Evolutionary conservation across 2,888 invertebrate species (phyloP), one percentile per base, ranked within the genome.

Genomic region (Exocentrus adspersus): DNA sequence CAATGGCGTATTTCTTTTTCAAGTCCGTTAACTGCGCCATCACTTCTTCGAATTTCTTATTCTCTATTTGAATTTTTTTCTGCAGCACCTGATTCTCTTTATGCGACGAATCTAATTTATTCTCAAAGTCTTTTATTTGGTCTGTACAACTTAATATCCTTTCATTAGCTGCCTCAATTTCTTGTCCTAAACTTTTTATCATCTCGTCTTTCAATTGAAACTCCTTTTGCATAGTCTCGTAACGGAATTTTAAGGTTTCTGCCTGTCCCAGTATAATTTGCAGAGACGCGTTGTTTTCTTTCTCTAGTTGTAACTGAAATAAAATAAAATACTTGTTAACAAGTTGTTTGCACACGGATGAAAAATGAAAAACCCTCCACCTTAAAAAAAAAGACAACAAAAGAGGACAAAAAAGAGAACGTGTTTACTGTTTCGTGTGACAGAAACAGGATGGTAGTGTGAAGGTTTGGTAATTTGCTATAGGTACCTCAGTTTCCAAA

Each of bases 401-500:
- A 9, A 24, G 28, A 20, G 1, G 12, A 46, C 45, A 57, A 59
- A 51, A 63, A 65, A 65, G 56, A 51, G 61, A 65, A 65, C 21
- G 32, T 32, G 51, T 28, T 20, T 19, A 20, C 6, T 3, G 28
- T 17, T 32, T 57, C 16, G 10, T 12, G 5, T 14, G 19, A 48
- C 21, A 41, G 48, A 60, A 12, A 42, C 62, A 58, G 51, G 21
- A 53, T 45, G 24, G 21, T 48, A 51, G 48, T 45, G 45, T 17
- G 46, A 48, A 12, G 28, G 24, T 50, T 48, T 14, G 17, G 42
- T 45, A 14, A 14, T 48, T 43, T 24, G 24, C 51, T 50, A 63
- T 71, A n/a, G n/a, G n/a, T n/a, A 76, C 75, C 73, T 75, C 73
- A 42, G 66, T 64, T 66, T 75, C 74, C 65, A 76, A 66, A 16